These are phyloP conservation scores for Lochmaea crataegi DNA, from an alignment of 2,888 invertebrate genomes.

Conservation along the genomic window DNA sequence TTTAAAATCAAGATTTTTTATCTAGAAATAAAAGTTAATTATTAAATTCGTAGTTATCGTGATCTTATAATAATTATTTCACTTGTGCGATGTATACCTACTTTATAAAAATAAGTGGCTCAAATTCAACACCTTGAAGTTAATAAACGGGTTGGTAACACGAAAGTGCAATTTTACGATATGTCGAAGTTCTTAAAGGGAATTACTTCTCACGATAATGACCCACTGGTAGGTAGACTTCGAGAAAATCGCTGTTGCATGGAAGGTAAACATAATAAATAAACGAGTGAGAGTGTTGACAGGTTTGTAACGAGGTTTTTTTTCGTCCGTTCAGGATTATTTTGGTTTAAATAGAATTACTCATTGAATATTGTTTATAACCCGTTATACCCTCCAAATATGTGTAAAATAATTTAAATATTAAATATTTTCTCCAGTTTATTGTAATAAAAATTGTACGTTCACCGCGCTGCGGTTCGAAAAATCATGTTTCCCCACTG, in stretches of 20 bases:
- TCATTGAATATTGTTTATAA: no score
- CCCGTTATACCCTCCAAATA: no score
- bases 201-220: conserved; percentile 39
- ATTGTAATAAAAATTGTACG: no score
- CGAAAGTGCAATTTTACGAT: conserved; percentile 36
- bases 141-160: conserved; percentile 31
- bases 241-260: conserved; percentile 23
- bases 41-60: conserved; percentile 16
- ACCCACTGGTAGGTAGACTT: conserved; percentile 36
- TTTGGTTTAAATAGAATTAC: no score
- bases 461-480: no score
- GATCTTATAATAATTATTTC: conserved; percentile 23
- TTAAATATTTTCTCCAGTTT: no score
- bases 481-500: no score
- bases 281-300: conserved; percentile 21
- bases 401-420: no score
- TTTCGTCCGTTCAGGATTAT: no score
- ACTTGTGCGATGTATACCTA: conserved; percentile 13
- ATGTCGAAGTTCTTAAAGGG: conserved; percentile 34
- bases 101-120: conserved; percentile 13
- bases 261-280: conserved; percentile 24
- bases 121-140: conserved; percentile 29
- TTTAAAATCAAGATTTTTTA: neutral
- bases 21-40: conserved; percentile 2
- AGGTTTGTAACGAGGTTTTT: no score